Evolutionary conservation across 2,113 vertebrate species (phyloP).

Genomic region (Scomber scombrus): DNA sequence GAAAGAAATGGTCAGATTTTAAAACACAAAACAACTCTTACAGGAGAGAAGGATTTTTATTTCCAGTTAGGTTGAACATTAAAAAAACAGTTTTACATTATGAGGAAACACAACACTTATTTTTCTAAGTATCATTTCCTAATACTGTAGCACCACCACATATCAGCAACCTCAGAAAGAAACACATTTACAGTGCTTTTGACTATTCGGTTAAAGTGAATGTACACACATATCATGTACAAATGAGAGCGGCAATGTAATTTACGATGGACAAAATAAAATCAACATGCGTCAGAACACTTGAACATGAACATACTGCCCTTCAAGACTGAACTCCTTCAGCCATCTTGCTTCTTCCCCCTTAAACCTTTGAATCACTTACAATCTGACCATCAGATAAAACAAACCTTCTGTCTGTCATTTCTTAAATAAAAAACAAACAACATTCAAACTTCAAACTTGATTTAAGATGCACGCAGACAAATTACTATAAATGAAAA

Average conservation of each 20-base stretch:
- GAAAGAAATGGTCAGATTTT: slow-evolving; percentile 5
- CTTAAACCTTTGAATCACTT: slow-evolving; percentile 66
- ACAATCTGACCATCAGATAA: slow-evolving; percentile 56
- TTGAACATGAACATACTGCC: slow-evolving; percentile 19
- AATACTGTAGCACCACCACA: slow-evolving; percentile 38
- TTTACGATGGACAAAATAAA: slow-evolving; percentile 26
- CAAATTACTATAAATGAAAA: slow-evolving; percentile 11
- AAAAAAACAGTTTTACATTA: slow-evolving; percentile 43
- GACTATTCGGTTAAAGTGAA: slow-evolving; percentile 15
- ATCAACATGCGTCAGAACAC: slow-evolving; percentile 1
- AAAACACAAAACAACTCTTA: slow-evolving; percentile 50
- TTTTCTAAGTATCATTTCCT: slow-evolving; percentile 18
- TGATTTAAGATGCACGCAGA: slow-evolving; percentile 30
- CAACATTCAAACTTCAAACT: slow-evolving; percentile 37
- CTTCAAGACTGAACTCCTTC: slow-evolving; percentile 19
- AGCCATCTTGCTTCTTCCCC: background rate
- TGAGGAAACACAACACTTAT: slow-evolving; percentile 39
- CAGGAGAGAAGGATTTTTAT: slow-evolving; percentile 58
- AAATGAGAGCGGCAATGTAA: slow-evolving; percentile 16
- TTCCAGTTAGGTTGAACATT: slow-evolving; percentile 62
- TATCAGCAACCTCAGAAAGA: slow-evolving; percentile 24
- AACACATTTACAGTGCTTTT: slow-evolving; percentile 19
- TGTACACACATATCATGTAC: slow-evolving; percentile 30
- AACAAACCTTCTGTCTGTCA: slow-evolving; percentile 10
- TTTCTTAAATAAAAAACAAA: slow-evolving; percentile 29